These are phyloP conservation scores for Drosophila quadrilineata DNA, from an alignment of 1,140 invertebrate species.

Conservation along the genomic window DNA sequence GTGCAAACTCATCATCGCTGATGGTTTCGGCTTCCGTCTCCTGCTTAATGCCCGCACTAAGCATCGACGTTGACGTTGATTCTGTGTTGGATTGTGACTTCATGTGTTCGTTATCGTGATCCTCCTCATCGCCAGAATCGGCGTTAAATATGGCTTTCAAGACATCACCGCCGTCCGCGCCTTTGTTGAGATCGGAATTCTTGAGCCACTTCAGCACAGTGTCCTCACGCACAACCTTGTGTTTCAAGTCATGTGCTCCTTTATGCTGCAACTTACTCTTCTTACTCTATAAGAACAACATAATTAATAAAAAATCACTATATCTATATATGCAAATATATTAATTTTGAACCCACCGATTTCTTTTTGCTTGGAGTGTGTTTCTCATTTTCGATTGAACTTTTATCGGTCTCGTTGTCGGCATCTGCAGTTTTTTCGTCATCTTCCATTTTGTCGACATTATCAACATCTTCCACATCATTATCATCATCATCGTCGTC, in stretches of 20 bases:
- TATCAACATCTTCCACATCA: conserved; percentile 8
- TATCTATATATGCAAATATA: not conserved
- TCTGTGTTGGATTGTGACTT: not conserved
- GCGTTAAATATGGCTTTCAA: conserved; percentile 70
- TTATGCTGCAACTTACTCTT: conserved; percentile 26
- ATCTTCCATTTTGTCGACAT: conserved; percentile 8
- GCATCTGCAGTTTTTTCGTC: conserved; percentile 1
- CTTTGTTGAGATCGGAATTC: conserved; percentile 77
- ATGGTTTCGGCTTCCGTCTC: conserved; percentile 10
- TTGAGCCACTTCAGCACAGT: conserved; percentile 70
- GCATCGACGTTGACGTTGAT: not conserved
- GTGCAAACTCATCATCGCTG: conserved; percentile 53
- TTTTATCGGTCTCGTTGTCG: conserved; percentile 5
- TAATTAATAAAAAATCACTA: not conserved
- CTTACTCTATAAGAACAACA: conserved; percentile 23
- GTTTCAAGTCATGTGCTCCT: conserved; percentile 33
- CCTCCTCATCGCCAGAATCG: conserved; percentile 54
- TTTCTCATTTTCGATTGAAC: conserved; percentile 2
- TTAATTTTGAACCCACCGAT: conserved; percentile 19
- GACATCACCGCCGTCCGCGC: conserved; percentile 60
- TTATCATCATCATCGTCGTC: conserved; percentile 20
- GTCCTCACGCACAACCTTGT: conserved; percentile 55
- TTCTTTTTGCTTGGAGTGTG: conserved; percentile 20
- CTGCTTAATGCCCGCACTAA: conserved; percentile 12
- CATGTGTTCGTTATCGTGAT: not conserved